Conservation (phyloP, 2,888 invertebrate species). For the Tuta absoluta region DNA sequence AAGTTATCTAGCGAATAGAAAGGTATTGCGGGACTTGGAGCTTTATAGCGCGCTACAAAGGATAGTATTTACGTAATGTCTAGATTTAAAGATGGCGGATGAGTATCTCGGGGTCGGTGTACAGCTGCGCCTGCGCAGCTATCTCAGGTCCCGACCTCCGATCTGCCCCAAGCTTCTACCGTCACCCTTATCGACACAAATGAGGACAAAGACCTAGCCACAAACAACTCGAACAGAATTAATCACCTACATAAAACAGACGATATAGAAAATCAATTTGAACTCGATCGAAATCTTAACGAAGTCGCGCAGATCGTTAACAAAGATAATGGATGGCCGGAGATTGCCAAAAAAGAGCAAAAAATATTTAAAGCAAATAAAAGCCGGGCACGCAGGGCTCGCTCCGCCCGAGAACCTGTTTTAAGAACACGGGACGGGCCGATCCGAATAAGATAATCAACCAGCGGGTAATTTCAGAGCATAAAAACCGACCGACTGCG, state of each 20-base stretch:
- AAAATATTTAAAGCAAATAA: conserved; percentile 78
- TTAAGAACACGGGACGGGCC: conserved; percentile 52
- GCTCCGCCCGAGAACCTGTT: conserved; percentile 65
- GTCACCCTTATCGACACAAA: conserved; percentile 71
- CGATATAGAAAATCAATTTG: conserved; percentile 62
- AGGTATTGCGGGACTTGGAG: conserved; percentile 33
- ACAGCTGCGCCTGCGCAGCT: conserved; percentile 60
- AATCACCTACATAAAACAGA: conserved; percentile 58
- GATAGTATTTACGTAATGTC: conserved; percentile 31
- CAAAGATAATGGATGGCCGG: conserved; percentile 67
- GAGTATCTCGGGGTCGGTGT: conserved; percentile 33
- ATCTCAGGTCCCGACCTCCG: conserved; percentile 71
- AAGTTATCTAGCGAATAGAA: conserved; percentile 28
- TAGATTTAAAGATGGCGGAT: conserved; percentile 33
- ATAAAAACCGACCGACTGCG: conserved; percentile 62
- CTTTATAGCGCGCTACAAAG: conserved; percentile 35
- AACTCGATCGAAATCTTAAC: conserved; percentile 72
- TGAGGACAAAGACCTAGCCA: conserved; percentile 66
- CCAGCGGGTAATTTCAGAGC: conserved; percentile 66
- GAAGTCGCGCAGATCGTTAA: conserved; percentile 73
- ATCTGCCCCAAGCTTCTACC: conserved; percentile 59
- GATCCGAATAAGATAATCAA: conserved; percentile 77
- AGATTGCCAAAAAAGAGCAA: conserved; percentile 78
- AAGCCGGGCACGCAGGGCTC: conserved; percentile 47
- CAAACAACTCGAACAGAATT: conserved; percentile 62